Percentiles rank a stretch among this genome's conserved stretches.
phyloP scores from a whole-genome alignment of 2,888 invertebrate genomes.

The Thymelicus acteon region DNA sequence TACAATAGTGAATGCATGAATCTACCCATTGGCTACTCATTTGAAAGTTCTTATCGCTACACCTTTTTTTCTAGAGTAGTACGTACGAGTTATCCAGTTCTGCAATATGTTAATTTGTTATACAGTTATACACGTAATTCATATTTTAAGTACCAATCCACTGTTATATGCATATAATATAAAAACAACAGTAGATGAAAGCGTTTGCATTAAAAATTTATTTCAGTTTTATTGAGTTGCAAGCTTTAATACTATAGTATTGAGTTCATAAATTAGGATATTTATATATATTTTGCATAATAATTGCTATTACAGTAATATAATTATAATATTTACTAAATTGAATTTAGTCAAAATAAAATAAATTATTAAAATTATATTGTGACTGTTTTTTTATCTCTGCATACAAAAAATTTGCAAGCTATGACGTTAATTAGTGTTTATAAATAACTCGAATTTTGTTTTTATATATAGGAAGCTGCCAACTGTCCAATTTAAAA shows the following conservation, averaged over 20 bases:
- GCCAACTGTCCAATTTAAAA: too few relatives aligned
- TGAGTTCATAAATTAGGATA: not conserved
- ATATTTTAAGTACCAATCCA: constrained; percentile 26
- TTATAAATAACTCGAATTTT: not conserved
- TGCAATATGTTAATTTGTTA: constrained; percentile 38
- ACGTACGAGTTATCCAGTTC: constrained; percentile 36
- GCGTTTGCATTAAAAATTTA: constrained; percentile 11
- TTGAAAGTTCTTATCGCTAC: constrained; percentile 46
- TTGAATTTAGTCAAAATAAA: not conserved
- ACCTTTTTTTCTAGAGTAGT: constrained; percentile 39
- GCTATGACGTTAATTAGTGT: not conserved
- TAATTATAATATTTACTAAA: not conserved
- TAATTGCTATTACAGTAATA: not conserved
- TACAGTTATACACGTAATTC: constrained; percentile 39
- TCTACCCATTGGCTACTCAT: constrained; percentile 33
- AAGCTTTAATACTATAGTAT: not conserved
- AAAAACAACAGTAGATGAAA: not conserved
- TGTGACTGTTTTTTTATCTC: not conserved
- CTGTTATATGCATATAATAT: constrained; percentile 8
- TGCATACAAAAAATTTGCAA: not conserved
- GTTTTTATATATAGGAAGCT: too few relatives aligned
- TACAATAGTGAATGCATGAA: constrained; percentile 18
- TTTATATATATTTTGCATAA: not conserved
- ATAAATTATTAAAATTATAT: not conserved
- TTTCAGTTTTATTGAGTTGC: constrained; percentile 4